These are phyloP conservation scores for Heloderma charlesbogerti DNA, from an alignment of 2,113 vertebrate species.

Conservation along the genomic window DNA sequence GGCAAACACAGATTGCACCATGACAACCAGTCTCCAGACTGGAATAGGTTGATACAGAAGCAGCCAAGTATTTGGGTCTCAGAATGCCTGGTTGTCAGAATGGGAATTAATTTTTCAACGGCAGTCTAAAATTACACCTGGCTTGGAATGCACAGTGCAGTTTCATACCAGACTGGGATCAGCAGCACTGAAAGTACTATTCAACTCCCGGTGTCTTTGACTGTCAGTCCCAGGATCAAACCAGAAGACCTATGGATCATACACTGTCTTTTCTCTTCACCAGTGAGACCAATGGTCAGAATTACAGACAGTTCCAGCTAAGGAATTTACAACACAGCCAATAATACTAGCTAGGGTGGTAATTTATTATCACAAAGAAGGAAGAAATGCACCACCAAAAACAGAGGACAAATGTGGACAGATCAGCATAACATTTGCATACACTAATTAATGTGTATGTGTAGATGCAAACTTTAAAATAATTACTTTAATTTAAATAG, in stretches of 20 bases:
- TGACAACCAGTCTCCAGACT: neutral
- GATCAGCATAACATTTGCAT: neutral
- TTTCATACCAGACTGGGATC: neutral
- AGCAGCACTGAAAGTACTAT: neutral
- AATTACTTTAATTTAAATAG: neutral
- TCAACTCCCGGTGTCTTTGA: neutral
- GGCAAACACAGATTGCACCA: neutral
- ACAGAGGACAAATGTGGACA: neutral
- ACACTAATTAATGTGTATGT: neutral
- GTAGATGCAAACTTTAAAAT: neutral
- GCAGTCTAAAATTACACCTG: neutral
- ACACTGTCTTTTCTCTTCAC: neutral
- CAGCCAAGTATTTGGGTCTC: neutral
- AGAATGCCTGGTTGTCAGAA: neutral
- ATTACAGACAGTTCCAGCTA: neutral
- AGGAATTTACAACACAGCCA: neutral
- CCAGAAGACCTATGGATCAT: neutral
- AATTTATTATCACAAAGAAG: neutral
- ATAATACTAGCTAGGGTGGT: neutral
- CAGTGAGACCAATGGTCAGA: neutral
- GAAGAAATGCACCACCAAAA: neutral
- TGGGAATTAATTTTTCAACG: neutral
- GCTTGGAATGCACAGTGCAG: neutral
- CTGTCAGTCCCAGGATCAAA: neutral
- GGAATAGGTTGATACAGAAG: neutral